Evolutionary conservation across 2,797 vertebrate genomes (phyloP).

Genomic region (Takifugu ocellatus): DNA sequence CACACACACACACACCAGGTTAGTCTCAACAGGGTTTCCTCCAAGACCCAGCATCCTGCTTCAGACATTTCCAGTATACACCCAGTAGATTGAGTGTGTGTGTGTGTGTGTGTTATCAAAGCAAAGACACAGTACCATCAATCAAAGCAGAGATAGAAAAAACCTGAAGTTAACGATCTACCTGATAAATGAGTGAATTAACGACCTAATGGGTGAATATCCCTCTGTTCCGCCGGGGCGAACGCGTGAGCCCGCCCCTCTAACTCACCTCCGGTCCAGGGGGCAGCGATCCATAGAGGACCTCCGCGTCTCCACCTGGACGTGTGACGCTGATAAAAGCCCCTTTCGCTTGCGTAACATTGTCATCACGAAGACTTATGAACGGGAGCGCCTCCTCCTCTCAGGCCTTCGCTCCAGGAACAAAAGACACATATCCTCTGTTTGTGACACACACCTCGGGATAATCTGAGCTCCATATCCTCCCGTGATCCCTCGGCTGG

Average conservation of each 20-base stretch:
- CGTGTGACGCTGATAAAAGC: too few species aligned
- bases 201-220: too few species aligned
- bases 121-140: constrained; percentile 33
- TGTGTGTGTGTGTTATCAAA: constrained; percentile 10
- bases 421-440: constrained; percentile 64
- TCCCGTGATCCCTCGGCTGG: constrained; percentile 46
- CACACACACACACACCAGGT: constrained; percentile 2
- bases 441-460: constrained; percentile 59
- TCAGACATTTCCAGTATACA: constrained; percentile 45
- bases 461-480: constrained; percentile 55
- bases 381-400: background rate
- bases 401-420: constrained; percentile 5
- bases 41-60: constrained; percentile 66
- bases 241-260: too few species aligned
- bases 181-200: too few species aligned
- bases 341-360: background rate
- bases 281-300: too few species aligned
- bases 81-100: constrained; percentile 29
- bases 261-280: too few species aligned
- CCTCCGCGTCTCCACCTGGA: too few species aligned
- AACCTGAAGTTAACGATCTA: too few species aligned
- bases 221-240: too few species aligned
- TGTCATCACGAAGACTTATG: too few species aligned
- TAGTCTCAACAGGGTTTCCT: constrained; percentile 58
- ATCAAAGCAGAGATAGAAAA: constrained; percentile 10